A percentile compares a stretch with the other conserved stretches of the same genome.
phyloP scores from a whole-genome alignment of 2,113 vertebrate species.

The Oplegnathus fasciatus region DNA sequence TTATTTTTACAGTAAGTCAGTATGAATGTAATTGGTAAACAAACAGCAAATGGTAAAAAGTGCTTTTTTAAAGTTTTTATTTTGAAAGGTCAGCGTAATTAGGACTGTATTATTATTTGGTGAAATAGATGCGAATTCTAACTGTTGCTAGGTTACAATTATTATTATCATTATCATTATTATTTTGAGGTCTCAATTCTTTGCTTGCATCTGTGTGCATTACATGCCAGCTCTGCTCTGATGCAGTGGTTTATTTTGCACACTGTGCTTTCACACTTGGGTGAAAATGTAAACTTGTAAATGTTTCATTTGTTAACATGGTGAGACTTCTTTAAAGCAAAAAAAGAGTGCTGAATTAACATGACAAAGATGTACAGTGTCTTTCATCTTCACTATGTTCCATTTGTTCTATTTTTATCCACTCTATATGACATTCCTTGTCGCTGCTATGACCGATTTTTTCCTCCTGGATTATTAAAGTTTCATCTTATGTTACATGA shows the following conservation, averaged over 20 bases:
- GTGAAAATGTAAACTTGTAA: conserved; percentile 35
- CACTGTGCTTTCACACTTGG: neutral
- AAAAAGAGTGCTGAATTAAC: conserved; percentile 18
- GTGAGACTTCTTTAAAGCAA: conserved; percentile 27
- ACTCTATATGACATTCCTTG: conserved; percentile 16
- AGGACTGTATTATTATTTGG: neutral
- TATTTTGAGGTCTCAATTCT: neutral
- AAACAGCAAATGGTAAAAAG: neutral
- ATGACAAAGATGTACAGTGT: conserved; percentile 46
- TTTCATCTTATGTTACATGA: conserved; percentile 40
- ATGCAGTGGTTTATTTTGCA: neutral
- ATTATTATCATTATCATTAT: neutral
- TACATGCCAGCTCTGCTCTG: neutral
- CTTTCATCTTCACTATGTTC: conserved; percentile 31
- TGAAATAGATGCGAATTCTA: neutral
- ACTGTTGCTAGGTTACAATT: neutral
- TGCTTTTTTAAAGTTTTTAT: no score
- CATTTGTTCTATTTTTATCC: conserved; percentile 34
- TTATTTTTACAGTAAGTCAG: neutral
- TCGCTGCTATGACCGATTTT: conserved; percentile 45
- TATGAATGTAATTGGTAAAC: neutral
- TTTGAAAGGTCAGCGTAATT: neutral
- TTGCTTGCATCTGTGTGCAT: neutral
- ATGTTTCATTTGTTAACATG: conserved; percentile 49
- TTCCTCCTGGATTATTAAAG: conserved; percentile 50